Conservation (phyloP, 2,888 invertebrate genomes). For the Eupithecia exiguata region DNA sequence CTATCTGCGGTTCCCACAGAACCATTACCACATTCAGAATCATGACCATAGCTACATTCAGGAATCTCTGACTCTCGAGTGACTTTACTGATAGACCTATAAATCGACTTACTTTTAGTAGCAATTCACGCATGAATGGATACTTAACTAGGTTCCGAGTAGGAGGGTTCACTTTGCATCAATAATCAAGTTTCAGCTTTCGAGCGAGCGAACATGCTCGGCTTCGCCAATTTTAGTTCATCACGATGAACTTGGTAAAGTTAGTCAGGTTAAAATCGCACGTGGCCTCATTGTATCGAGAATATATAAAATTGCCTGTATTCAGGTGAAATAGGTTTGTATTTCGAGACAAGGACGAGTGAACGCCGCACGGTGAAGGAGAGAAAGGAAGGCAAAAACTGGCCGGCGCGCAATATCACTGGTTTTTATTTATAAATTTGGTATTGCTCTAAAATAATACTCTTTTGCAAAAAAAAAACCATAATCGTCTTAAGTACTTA, state of each 20-base stretch:
- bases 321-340: too few species aligned
- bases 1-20: too few species aligned
- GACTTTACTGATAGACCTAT: background rate
- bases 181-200: constrained; percentile 3
- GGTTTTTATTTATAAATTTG: too few species aligned
- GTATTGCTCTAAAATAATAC: too few species aligned
- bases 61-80: background rate
- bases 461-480: too few species aligned
- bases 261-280: background rate
- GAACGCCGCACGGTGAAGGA: too few species aligned
- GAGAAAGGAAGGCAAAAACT: too few species aligned
- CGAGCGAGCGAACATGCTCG: background rate
- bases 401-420: too few species aligned
- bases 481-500: too few species aligned
- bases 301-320: background rate
- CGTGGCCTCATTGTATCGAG: background rate
- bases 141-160: background rate
- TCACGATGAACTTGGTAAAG: background rate
- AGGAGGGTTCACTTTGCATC: constrained; percentile 4
- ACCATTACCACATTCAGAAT: background rate
- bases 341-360: too few species aligned
- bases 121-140: constrained; percentile 1
- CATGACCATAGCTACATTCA: background rate
- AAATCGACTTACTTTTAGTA: background rate
- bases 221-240: background rate